These are phyloP conservation scores for Pangasius djambal DNA, from an alignment of 2,797 vertebrate genomes.

Conservation along the genomic window DNA sequence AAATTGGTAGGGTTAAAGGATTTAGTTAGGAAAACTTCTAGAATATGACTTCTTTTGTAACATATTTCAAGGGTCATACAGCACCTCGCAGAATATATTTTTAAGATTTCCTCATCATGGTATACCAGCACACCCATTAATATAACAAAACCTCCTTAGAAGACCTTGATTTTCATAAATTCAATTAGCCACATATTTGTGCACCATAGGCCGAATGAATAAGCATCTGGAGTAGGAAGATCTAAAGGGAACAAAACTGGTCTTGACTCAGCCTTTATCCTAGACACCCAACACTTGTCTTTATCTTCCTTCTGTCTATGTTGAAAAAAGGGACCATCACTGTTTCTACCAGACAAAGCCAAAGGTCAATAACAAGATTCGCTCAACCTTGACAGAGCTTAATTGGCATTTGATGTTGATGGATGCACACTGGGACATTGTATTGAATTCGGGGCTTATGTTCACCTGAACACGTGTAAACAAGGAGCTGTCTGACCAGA, in stretches of 20 bases:
- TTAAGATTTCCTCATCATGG: neutral
- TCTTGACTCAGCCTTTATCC: slow-evolving; percentile 59
- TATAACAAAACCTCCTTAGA: neutral
- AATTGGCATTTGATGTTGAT: slow-evolving; percentile 39
- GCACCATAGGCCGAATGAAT: neutral
- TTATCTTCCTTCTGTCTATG: slow-evolving; percentile 33
- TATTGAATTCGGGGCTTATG: slow-evolving; percentile 6
- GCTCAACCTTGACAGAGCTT: slow-evolving; percentile 18
- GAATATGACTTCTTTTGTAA: neutral
- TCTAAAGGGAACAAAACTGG: slow-evolving; percentile 2
- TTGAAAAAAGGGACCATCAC: slow-evolving; percentile 2
- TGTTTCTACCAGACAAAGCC: slow-evolving; percentile 2
- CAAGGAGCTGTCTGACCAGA: slow-evolving; percentile 53
- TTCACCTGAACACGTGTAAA: slow-evolving; percentile 33
- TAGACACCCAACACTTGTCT: slow-evolving; percentile 61
- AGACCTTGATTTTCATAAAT: neutral
- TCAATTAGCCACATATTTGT: neutral
- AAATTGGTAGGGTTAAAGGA: neutral
- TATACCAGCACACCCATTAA: neutral
- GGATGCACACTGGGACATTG: slow-evolving; percentile 1
- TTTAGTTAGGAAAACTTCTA: neutral
- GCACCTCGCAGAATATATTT: neutral
- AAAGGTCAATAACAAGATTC: slow-evolving; percentile 12
- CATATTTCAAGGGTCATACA: neutral
- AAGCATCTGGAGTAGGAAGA: slow-evolving; percentile 18